Percentiles rank a stretch among this genome's conserved stretches.
These are phyloP conservation scores for Molossus alvarezi DNA, from an alignment of 2,797 vertebrate genomes.

Conservation along the genomic window DNA sequence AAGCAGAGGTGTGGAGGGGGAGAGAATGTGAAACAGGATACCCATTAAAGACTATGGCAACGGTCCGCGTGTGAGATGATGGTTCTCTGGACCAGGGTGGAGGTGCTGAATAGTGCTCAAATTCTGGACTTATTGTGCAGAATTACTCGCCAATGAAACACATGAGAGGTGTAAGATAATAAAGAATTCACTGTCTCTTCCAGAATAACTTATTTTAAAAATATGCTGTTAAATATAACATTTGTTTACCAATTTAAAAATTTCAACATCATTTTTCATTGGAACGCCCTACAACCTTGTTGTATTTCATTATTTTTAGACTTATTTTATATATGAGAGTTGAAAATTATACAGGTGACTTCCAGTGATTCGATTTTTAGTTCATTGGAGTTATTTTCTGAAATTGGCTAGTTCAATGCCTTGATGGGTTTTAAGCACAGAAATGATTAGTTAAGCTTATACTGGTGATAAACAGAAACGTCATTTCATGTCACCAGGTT, in stretches of 20 bases:
- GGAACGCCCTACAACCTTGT: neutral
- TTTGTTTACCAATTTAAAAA: neutral
- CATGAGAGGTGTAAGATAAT: neutral
- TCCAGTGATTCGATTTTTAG: constrained; percentile 35
- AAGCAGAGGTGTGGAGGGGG: neutral
- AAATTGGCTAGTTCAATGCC: constrained; percentile 11
- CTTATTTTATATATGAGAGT: neutral
- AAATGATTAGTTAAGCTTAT: constrained; percentile 61
- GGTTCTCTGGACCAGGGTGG: neutral
- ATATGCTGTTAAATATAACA: neutral
- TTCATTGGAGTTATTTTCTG: neutral
- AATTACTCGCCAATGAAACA: neutral
- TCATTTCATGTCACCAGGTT: constrained; percentile 50
- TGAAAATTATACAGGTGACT: constrained; percentile 10
- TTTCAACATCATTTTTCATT: neutral
- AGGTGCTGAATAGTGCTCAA: neutral
- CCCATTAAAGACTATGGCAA: neutral
- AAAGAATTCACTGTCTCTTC: neutral
- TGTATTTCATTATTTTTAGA: constrained; percentile 43
- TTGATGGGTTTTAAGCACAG: constrained; percentile 41
- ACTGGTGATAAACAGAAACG: constrained; percentile 49
- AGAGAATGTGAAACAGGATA: neutral
- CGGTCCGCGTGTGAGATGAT: neutral
- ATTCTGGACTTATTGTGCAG: neutral
- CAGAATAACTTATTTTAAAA: neutral